Evolutionary conservation across 2,113 vertebrate genomes (phyloP), one percentile per base, ranked within the genome.

Genomic region (Spheniscus mendiculus): DNA sequence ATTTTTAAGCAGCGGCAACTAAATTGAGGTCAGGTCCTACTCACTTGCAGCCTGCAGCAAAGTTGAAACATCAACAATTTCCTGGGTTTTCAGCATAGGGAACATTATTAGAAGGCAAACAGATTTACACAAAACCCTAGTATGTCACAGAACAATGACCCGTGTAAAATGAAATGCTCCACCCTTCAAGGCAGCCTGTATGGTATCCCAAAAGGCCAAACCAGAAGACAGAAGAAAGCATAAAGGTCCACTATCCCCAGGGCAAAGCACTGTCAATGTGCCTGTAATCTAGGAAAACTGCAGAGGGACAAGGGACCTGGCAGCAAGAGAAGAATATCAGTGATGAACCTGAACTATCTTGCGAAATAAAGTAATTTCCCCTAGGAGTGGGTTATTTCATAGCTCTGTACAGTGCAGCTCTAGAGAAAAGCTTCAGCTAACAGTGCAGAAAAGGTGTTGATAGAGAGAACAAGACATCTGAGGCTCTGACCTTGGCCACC

Each of bases 361-460:
- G 91, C 1, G 14, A 95, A 87, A 83, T 23, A 40, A 69, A 79
- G 26, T 63, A 36, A 88, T 92, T 97, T 97, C 91, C 93, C 89
- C 78, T 23, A 87, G 83, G 95, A 96, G 3, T 3, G 27, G 50
- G 40, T 12, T 66, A 81, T 55, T 92, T 44, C 77, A 42, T 34
- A 61, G 89, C 58, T 62, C n/a, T 86, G 83, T 9, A 55, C 70
- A 61, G 70, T 2, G 26, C 56, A 87, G 77, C 94, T 44, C 90
- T 70, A 71, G 72, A 91, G 94, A 59, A 61, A 52, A 85, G 66
- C 58, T 32, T 19, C 95, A 93, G 83, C 44, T 83, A 91, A 84
- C 73, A 74, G 50, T 2, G 47, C 67, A 87, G 94, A 80, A 82
- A 65, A 94, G 95, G 92, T 84, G 94, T 71, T 93, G 90, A 78